Base-by-base conservation (phyloP, 2,888 invertebrate species). In the Craniophora ligustri region DNA sequence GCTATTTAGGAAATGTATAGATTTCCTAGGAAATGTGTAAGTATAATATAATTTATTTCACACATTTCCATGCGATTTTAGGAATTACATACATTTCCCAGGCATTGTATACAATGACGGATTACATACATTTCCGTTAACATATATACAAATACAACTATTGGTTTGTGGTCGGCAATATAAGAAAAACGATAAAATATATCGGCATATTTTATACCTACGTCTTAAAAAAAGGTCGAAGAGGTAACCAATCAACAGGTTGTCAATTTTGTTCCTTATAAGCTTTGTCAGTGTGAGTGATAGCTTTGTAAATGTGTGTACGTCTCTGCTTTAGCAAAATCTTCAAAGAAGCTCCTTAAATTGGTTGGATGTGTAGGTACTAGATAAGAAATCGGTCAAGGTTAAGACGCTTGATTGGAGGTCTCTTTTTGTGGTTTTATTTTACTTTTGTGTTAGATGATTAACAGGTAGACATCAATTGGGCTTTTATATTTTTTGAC, bases 211-310 rank as follows among this genome's bases (percentile, higher is more conserved):
- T n/a, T n/a, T n/a, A n/a, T n/a, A n/a, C n/a, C n/a, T n/a, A n/a
- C n/a, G n/a, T n/a, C n/a, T n/a, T n/a, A n/a, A n/a, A n/a, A n/a
- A n/a, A n/a, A n/a, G n/a, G n/a, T n/a, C n/a, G n/a, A n/a, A n/a
- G n/a, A n/a, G n/a, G n/a, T n/a, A 55, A 10, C 8, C 30, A 54
- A 44, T 64, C 34, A 44, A 39, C 64, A 59, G 64, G 39, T 54
- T 39, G 23, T 35, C 35, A 35, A 21, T 45, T 28, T 44, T 45
- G 21, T 11, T 14, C 10, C 11, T 14, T 21, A 39, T 41, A 34
- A 56, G 26, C 32, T 41, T 19, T 16, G n/a, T 23, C 2, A 28
- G 36, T 16, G 16, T n/a, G 5, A n/a, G n/a, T n/a, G n/a, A n/a
- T n/a, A 56, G 26, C 32, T 41, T 19, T 16, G n/a, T 23, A 0